Conservation (phyloP, 2,888 invertebrate species). For the Clivina fossor region DNA sequence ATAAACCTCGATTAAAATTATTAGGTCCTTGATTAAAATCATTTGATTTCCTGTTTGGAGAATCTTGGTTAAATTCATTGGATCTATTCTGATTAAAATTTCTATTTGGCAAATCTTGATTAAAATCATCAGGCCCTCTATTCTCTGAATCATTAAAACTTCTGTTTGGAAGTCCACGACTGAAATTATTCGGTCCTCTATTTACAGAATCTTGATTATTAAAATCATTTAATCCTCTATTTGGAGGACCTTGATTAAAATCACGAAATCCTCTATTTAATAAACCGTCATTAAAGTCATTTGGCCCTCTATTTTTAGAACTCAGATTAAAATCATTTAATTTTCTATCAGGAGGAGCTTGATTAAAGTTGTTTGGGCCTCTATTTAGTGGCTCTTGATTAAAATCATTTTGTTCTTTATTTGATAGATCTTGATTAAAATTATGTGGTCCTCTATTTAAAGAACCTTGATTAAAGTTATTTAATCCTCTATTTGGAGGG, state of each 20-base stretch:
- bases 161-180: constrained; percentile 1
- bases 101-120: constrained; percentile 20
- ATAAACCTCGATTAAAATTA: constrained; percentile 23
- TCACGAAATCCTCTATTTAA: constrained; percentile 22
- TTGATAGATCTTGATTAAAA: no score
- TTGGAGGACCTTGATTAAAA: constrained; percentile 21
- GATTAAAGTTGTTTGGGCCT: constrained; percentile 22
- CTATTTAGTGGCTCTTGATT: constrained; percentile 8
- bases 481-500: constrained; percentile 2
- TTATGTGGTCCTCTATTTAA: no score
- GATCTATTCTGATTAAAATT: constrained; percentile 17
- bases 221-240: constrained; percentile 24
- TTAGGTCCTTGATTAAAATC: constrained; percentile 22
- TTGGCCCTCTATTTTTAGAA: constrained; percentile 21
- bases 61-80: constrained; percentile 19
- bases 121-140: constrained; percentile 23
- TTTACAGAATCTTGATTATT: constrained; percentile 7
- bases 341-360: constrained; percentile 22
- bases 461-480: no score
- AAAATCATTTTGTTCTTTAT: no score
- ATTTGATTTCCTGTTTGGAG: constrained; percentile 22
- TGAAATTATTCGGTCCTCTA: constrained; percentile 34
- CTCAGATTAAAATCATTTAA: constrained; percentile 13
- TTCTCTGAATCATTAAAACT: constrained; percentile 12
- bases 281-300: constrained; percentile 21